Percentiles rank a stretch among this genome's conserved stretches.
Evolutionary conservation across 2,888 invertebrate genomes (phyloP).

Genomic region (Limnephilus lunatus): DNA sequence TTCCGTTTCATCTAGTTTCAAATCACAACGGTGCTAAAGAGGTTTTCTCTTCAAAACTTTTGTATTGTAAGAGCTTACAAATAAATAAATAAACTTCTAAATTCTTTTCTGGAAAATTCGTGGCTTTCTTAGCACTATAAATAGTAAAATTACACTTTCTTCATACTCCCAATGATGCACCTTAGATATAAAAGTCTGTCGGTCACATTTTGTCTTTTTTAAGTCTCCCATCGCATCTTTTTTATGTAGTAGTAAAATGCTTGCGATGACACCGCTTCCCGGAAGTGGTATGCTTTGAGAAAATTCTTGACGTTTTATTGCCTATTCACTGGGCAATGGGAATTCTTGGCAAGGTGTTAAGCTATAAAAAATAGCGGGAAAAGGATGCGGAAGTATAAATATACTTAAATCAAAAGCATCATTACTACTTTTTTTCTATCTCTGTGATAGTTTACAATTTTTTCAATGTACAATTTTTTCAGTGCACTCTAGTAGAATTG

Average conservation of each 20-base stretch:
- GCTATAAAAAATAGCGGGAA: not conserved
- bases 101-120: not conserved
- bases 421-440: too few relatives aligned
- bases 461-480: too few relatives aligned
- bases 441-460: too few relatives aligned
- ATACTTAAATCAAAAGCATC: not conserved
- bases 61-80: too few relatives aligned
- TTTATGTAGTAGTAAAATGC: not conserved
- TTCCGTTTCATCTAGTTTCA: too few relatives aligned
- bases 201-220: not conserved
- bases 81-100: too few relatives aligned
- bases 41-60: too few relatives aligned
- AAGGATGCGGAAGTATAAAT: not conserved
- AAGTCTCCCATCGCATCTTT: not conserved
- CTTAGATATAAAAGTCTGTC: not conserved
- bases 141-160: not conserved
- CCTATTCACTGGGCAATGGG: not conserved
- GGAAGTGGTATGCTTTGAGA: slow-evolving; percentile 7
- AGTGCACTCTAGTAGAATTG: too few relatives aligned
- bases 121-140: not conserved
- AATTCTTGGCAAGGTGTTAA: not conserved
- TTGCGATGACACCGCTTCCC: slow-evolving; percentile 20
- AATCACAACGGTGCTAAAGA: too few relatives aligned
- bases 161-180: not conserved
- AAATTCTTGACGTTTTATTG: not conserved